Conservation (phyloP, 2,113 vertebrate genomes). For the Hepsetus odoe region DNA sequence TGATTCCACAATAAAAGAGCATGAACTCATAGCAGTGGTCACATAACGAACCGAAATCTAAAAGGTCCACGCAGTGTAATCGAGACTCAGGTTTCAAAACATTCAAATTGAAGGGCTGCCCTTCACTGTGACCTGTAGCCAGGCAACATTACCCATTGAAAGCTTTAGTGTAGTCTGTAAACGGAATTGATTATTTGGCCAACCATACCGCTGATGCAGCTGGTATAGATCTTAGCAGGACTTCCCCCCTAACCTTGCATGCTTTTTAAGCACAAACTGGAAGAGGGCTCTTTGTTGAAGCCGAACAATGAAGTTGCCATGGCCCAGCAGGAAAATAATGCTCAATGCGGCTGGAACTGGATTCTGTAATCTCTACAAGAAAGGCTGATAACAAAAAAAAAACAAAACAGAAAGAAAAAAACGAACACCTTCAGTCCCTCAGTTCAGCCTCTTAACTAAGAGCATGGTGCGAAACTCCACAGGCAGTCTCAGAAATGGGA, state of each 20-base stretch:
- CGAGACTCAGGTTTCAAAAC: neutral
- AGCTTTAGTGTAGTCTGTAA: neutral
- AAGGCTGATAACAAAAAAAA: neutral
- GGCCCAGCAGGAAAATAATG: neutral
- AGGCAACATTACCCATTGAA: neutral
- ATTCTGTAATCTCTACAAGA: neutral
- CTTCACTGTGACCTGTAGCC: neutral
- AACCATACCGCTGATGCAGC: neutral
- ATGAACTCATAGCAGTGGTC: neutral
- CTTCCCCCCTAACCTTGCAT: no score
- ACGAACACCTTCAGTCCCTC: neutral
- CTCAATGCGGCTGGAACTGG: neutral
- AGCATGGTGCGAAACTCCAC: constrained; percentile 11
- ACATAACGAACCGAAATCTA: neutral
- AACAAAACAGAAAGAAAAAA: no score
- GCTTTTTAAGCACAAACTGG: neutral
- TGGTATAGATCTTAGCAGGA: no score
- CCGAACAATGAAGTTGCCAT: neutral
- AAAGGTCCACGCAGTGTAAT: neutral
- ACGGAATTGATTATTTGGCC: neutral
- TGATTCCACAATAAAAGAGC: constrained; percentile 20
- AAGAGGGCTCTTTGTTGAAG: neutral
- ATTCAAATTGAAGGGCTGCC: neutral
- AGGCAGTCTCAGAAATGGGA: neutral
- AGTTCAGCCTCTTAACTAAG: neutral